Evolutionary conservation across 2,797 vertebrate species (phyloP), one percentile per base, ranked within the genome.

Genomic region (Tapirus indicus): DNA sequence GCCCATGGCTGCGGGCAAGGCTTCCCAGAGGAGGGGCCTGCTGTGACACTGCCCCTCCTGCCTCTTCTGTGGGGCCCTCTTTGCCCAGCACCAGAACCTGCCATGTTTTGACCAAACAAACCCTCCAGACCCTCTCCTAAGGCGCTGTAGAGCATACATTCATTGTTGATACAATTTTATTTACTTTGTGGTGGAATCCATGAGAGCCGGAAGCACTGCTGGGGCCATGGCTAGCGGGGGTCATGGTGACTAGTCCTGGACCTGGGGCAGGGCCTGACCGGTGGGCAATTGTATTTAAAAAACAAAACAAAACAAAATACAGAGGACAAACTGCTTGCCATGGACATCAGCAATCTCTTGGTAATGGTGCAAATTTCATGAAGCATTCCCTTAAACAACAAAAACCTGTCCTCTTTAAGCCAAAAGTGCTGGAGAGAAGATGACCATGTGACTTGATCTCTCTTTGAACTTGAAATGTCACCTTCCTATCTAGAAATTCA

Each of bases 71-170:
- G 82, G 83, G 54, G 20, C 21, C 49, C 35, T 71, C 54, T n/a
- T 3, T 29, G 80, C 72, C 10, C 17, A 14, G 58, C n/a, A 16
- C 27, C 4, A 0, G 49, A 13, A 23, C 18, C 52, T 6, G 38
- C 47, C 35, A 2, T 1, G 0, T 2, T 49, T 4, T 1, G n/a
- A 27, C 72, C 68, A 4, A 10, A 62, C 49, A 29, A 32, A 18
- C 27, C 68, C 74, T 0, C 21, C 1, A 0, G 35, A 21, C 17
- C 47, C 32, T 58, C 44, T 20, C 64, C 29, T 5, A 2, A 88
- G 18, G 62, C 2, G 0, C 38, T 0, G 0, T 0, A 10, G 78
- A 8, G 21, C 0, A 0, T 23, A 16, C 4, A 0, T 27, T 21
- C 21, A 38, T 49, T 17, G 18, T 71, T 32, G 29, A 6, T 62